Conservation (phyloP, 2,113 vertebrate species). For the Sisor rabdophorus region DNA sequence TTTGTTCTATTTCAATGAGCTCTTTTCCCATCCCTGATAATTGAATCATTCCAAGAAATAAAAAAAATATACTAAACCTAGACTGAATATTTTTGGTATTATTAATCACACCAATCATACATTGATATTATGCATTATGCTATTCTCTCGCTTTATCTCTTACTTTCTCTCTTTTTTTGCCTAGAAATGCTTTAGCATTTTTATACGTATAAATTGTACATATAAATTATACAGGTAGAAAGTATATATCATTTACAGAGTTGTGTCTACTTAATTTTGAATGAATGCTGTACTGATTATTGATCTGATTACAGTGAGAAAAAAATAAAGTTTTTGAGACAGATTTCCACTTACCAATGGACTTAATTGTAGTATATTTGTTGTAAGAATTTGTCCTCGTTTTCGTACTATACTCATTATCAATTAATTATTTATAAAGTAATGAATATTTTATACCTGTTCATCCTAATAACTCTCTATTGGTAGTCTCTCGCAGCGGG, state of each 20-base stretch:
- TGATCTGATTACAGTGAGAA: neutral
- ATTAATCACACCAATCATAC: neutral
- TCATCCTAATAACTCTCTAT: conserved; percentile 6
- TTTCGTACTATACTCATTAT: neutral
- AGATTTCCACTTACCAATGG: neutral
- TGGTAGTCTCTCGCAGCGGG: conserved; percentile 5
- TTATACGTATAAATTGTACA: no score
- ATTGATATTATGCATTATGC: neutral
- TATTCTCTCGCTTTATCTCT: neutral
- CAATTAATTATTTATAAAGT: conserved; percentile 11
- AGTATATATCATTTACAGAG: neutral
- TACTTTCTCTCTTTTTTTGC: neutral
- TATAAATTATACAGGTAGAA: no score
- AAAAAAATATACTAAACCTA: neutral
- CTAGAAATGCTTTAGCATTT: neutral
- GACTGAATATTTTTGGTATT: neutral
- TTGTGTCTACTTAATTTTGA: neutral
- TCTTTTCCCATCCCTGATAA: neutral
- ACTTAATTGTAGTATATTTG: neutral
- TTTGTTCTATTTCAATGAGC: no score
- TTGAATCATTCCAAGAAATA: no score
- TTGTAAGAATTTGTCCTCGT: neutral
- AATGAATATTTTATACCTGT: conserved; percentile 10
- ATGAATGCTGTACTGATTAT: neutral
- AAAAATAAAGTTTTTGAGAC: neutral